Evolutionary conservation across 1,140 invertebrate genomes (phyloP), one percentile per base, ranked within the genome.

Genomic region (Drosophila pruinosa): DNA sequence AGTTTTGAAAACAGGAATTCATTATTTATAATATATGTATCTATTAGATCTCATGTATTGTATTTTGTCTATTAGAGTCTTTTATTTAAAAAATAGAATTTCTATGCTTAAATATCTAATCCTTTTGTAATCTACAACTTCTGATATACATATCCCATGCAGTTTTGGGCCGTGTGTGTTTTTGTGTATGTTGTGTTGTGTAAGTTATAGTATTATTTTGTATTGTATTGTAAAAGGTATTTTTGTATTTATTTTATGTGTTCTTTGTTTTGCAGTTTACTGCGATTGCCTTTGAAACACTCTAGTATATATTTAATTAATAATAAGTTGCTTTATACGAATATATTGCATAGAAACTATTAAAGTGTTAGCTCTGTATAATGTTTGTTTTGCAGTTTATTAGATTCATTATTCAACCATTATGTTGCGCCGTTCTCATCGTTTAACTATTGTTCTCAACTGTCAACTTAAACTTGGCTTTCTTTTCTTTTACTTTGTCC

Each of bases 201-300:
- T 54, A 39, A 41, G 34, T 47, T 14, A 53, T 59, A 67, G 62
- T 77, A 31, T 28, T n/a, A n/a, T n/a, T n/a, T n/a, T 8, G 24
- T 69, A 54, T 67, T 65, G 26, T 76, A 53, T 74, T 72, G 74
- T 81, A 86, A 85, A 85, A 82, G 82, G 81, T 85, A 77, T 85
- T 72, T 54, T 47, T 15, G 45, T 62, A 50, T 62, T 64, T 72
- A 28, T 63, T 73, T 47, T 83, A 80, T 81, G 81, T 88, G 82
- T 86, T 70, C 57, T 73, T 58, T 75, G 64, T 75, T 77, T 72
- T 88, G 78, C 78, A 89, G 72, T 74, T 85, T 86, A 81, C 72
- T 86, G 83, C 82, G 82, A 88, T 88, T 88, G 82, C 82, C 83
- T 82, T 88, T 76, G 82, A 88, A 88, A 88, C 82, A 82, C 82